Evolutionary conservation across 2,888 invertebrate genomes (phyloP), one percentile per base, ranked within the genome.

Genomic region (Gasteruption jaculator): DNA sequence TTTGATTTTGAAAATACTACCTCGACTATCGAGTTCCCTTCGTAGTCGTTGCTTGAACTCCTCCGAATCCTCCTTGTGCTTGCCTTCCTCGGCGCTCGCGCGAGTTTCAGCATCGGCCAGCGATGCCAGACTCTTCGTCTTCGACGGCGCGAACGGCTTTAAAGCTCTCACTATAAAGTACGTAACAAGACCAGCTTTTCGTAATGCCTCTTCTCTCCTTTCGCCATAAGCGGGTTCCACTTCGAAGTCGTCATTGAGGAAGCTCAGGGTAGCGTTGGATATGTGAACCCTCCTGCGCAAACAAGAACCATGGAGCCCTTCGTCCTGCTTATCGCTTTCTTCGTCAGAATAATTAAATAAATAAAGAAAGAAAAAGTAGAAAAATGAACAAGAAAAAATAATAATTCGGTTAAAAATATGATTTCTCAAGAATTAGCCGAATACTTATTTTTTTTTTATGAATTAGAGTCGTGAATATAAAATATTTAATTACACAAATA

Each of bases 211-310:
- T 67, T 95, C 94, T n/a, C 93, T 79, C 50, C 86, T 85, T 68
- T 92, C 92, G 0, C 93, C 94, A 65, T 81, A 83, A 1, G 88
- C 93, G 3, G 89, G 85, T 65, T 93, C 93, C 53, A 94, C 90
- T 73, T 93, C 92, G 68, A 95, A 95, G 71, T 92, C 91, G 24
- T 86, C 86, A 64, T 83, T 85, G 52, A 95, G 76, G 71, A 85
- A 93, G 57, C 85, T 81, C 60, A 90, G 75, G 2, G 95, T 95
- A 60, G 86, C 86, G 68, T 92, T 91, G 22, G 93, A 94, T 58
- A 95, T 88, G 72, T 95, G 94, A 15, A 95, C 94, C 51, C 91
- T 82, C 51, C 93, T n/a, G n/a, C n/a, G n/a, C n/a, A n/a, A n/a
- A n/a, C n/a, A n/a, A n/a, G n/a, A n/a, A n/a, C n/a, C n/a, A n/a